A percentile compares a stretch with the other conserved stretches of the same genome.
These are phyloP conservation scores for Arizona elegans DNA, from an alignment of 2,113 vertebrate genomes.

Conservation along the genomic window DNA sequence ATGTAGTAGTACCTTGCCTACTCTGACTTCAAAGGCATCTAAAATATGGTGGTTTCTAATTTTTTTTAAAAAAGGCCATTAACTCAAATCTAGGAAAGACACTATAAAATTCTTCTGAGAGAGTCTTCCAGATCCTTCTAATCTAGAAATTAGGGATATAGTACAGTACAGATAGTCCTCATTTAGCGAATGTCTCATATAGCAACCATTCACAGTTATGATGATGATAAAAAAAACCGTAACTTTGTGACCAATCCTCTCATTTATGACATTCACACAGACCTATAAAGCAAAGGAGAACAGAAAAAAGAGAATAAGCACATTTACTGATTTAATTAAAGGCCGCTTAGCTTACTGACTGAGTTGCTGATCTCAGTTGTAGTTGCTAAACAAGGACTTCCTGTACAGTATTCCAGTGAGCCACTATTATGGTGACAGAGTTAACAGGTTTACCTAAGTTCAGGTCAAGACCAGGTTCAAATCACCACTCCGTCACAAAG, in stretches of 20 bases:
- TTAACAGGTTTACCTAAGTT: neutral
- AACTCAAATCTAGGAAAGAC: neutral
- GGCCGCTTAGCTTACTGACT: neutral
- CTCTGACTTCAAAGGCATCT: neutral
- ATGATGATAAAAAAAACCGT: neutral
- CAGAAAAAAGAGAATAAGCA: neutral
- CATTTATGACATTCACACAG: neutral
- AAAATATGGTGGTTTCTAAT: no score
- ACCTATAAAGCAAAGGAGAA: neutral
- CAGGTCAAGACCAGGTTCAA: neutral
- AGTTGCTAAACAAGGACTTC: neutral
- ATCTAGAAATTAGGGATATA: neutral
- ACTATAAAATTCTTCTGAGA: neutral
- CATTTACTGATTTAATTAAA: neutral
- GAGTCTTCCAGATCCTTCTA: neutral
- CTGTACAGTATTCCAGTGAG: neutral
- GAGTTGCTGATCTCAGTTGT: neutral
- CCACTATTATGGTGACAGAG: neutral
- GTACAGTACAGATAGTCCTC: neutral
- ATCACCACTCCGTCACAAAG: neutral
- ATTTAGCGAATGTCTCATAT: neutral
- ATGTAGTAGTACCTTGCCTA: neutral
- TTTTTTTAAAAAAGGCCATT: neutral
- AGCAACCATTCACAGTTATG: neutral
- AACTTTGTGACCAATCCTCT: neutral